A percentile compares a stretch with the other conserved stretches of the same genome.
Evolutionary conservation across 2,113 vertebrate species (phyloP).

Genomic region (Trogon surrucura): DNA sequence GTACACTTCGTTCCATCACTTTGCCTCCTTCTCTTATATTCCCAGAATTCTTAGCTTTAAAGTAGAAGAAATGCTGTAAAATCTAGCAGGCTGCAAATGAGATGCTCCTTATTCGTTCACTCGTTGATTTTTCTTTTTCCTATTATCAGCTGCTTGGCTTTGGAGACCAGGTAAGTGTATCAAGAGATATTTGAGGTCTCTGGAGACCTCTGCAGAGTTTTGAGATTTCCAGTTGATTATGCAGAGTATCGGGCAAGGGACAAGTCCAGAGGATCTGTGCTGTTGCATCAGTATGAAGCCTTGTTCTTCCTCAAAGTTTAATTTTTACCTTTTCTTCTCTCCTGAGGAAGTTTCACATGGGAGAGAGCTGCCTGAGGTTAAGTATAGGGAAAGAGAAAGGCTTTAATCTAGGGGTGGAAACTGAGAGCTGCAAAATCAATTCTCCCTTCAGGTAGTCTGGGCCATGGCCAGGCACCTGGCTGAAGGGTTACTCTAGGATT

Average conservation of each 20-base stretch:
- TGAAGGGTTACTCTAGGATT: neutral
- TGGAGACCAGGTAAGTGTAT: neutral
- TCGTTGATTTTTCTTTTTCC: neutral
- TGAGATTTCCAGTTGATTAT: neutral
- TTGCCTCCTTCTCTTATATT: neutral
- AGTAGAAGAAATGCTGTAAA: slow-evolving; percentile 1
- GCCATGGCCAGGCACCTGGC: neutral
- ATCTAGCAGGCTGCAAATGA: neutral
- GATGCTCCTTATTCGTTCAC: neutral
- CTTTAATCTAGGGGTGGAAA: neutral
- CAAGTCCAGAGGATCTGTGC: neutral
- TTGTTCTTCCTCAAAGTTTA: neutral
- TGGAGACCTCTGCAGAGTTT: neutral
- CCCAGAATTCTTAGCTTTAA: slow-evolving; percentile 7
- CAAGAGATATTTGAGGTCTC: neutral
- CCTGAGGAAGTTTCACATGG: neutral
- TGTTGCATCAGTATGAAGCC: neutral
- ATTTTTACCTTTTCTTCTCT: neutral
- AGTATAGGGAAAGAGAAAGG: neutral
- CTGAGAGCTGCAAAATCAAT: neutral
- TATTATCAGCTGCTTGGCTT: neutral
- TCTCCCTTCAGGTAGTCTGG: neutral
- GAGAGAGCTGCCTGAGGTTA: neutral
- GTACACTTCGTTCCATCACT: neutral
- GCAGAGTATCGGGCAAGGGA: neutral